phyloP scores from a whole-genome alignment of 2,888 invertebrate genomes.

The Microctonus hyperodae region DNA sequence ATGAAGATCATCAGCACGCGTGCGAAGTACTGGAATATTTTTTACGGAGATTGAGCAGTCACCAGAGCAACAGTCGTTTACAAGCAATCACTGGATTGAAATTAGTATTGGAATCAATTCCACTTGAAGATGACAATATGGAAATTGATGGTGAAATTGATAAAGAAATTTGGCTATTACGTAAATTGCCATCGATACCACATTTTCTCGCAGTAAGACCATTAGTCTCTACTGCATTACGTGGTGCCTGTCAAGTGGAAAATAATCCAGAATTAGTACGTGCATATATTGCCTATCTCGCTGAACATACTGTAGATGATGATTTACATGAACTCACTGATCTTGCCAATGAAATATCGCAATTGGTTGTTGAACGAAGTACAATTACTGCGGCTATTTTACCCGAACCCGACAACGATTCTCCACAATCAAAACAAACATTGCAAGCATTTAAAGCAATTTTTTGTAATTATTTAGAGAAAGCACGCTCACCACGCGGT shows the following conservation, averaged over 20 bases:
- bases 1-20: conserved; percentile 70
- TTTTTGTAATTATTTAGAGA: conserved; percentile 78
- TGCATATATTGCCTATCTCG: conserved; percentile 86
- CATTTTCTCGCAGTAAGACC: conserved; percentile 78
- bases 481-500: conserved; percentile 72
- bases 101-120: conserved; percentile 70
- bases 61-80: conserved; percentile 77
- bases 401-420: conserved; percentile 66
- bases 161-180: conserved; percentile 67
- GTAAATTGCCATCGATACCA: conserved; percentile 75
- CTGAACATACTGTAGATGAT: conserved; percentile 74
- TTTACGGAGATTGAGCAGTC: conserved; percentile 82
- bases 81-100: conserved; percentile 80
- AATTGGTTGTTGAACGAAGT: conserved; percentile 89
- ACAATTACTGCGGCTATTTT: conserved; percentile 85
- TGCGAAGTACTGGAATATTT: conserved; percentile 91
- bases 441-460: conserved; percentile 76
- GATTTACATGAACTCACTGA: conserved; percentile 74
- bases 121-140: conserved; percentile 63
- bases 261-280: conserved; percentile 83
- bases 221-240: conserved; percentile 75
- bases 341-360: conserved; percentile 82
- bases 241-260: conserved; percentile 90
- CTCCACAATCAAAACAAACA: conserved; percentile 65
- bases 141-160: conserved; percentile 57